These are phyloP conservation scores for Spodoptera littoralis DNA, from an alignment of 2,888 invertebrate genomes.

Conservation along the genomic window DNA sequence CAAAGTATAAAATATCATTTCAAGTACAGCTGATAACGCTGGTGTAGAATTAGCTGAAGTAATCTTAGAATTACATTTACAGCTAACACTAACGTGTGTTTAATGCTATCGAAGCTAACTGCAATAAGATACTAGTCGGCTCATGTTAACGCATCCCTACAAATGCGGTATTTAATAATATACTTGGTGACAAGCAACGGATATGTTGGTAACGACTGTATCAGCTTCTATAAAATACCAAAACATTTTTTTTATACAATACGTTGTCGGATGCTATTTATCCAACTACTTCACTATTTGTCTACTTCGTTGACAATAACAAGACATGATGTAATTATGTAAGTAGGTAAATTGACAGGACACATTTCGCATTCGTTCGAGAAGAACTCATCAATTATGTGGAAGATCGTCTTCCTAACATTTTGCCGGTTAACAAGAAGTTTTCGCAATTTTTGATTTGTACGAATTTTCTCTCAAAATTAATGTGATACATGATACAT, in stretches of 20 bases:
- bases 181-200: constrained; percentile 21
- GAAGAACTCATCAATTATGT: constrained; percentile 6
- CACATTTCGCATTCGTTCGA: constrained; percentile 1
- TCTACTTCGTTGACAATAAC: no score
- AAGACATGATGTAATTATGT: no score
- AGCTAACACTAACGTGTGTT: constrained; percentile 19
- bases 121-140: constrained; percentile 57
- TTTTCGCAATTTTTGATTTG: not conserved
- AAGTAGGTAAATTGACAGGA: not conserved
- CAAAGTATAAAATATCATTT: not conserved
- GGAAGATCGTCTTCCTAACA: not conserved
- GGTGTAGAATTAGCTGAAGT: constrained; percentile 11
- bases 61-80: constrained; percentile 16
- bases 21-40: not conserved
- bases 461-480: not conserved
- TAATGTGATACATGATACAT: constrained; percentile 2
- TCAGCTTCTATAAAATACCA: not conserved
- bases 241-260: no score
- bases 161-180: constrained; percentile 59
- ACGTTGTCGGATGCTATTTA: no score
- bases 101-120: constrained; percentile 39
- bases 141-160: constrained; percentile 60
- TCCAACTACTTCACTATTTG: no score
- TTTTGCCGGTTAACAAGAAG: no score
- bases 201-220: constrained; percentile 21